phyloP scores from a whole-genome alignment of 2,113 vertebrate genomes.

The Bombycilla garrulus region DNA sequence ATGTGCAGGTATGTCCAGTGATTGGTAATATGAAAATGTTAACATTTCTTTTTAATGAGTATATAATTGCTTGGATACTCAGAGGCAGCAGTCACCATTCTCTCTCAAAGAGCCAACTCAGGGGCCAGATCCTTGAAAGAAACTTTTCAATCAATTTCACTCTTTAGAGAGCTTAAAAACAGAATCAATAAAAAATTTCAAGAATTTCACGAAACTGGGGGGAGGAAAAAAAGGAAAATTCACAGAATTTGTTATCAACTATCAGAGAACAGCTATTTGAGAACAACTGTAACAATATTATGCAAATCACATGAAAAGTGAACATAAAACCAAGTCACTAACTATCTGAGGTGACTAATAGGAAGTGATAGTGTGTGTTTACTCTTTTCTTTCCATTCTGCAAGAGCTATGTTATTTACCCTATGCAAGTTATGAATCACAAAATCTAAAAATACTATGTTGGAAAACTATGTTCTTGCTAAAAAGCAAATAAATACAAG shows the following conservation, averaged over 20 bases:
- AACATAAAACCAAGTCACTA: not conserved
- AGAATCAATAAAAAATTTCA: not conserved
- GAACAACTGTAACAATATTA: not conserved
- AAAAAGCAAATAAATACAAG: not conserved
- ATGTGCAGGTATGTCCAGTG: not conserved
- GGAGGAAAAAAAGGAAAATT: accelerated
- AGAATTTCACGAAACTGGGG: not conserved
- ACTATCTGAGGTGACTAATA: not conserved
- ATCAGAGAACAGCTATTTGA: not conserved
- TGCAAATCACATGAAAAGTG: not conserved
- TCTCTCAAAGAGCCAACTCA: not conserved
- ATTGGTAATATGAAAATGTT: not conserved
- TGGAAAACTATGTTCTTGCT: not conserved
- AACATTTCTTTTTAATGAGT: not conserved
- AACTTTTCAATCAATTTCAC: not conserved
- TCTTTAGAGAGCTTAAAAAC: not conserved
- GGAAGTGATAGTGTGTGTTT: not conserved
- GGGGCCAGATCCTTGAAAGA: not conserved
- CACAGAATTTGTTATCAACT: not conserved
- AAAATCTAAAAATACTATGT: not conserved
- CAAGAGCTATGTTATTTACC: not conserved
- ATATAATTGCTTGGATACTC: not conserved
- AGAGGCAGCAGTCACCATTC: not conserved
- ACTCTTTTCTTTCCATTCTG: not conserved
- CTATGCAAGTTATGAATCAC: not conserved